A percentile compares a stretch with the other conserved stretches of the same genome.
Conservation (phyloP, 2,113 vertebrate genomes). For the Chiloscyllium plagiosum region DNA sequence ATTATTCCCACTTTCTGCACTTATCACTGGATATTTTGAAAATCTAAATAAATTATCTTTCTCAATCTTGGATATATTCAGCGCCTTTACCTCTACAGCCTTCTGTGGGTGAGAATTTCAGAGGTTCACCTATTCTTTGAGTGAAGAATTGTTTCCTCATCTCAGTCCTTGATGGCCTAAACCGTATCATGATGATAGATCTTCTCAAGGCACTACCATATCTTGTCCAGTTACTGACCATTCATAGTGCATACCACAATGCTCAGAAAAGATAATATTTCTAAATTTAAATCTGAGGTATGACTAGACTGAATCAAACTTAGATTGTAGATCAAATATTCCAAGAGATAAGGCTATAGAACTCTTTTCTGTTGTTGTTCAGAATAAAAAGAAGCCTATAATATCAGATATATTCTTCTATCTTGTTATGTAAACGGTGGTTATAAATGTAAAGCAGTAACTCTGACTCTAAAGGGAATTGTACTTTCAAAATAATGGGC, state of each 20-base stretch:
- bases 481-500: background rate
- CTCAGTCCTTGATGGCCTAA: too few species aligned
- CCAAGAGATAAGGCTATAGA: too few species aligned
- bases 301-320: background rate
- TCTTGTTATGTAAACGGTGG: background rate
- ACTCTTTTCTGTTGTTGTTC: too few species aligned
- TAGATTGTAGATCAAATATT: too few species aligned
- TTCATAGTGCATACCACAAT: background rate
- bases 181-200: background rate
- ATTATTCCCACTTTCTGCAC: too few species aligned
- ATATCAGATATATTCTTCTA: background rate
- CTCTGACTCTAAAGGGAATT: background rate
- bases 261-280: background rate
- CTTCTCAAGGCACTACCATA: background rate
- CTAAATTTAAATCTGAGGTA: background rate
- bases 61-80: too few species aligned
- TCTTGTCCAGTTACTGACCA: background rate
- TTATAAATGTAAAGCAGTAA: background rate
- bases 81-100: too few species aligned
- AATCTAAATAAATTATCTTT: too few species aligned
- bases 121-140: too few species aligned
- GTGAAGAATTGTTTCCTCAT: background rate
- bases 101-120: too few species aligned
- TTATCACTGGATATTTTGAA: too few species aligned
- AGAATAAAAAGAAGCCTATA: too few species aligned